phyloP scores from a whole-genome alignment of 2,888 invertebrate species.

The Anagyrus pseudococci region DNA sequence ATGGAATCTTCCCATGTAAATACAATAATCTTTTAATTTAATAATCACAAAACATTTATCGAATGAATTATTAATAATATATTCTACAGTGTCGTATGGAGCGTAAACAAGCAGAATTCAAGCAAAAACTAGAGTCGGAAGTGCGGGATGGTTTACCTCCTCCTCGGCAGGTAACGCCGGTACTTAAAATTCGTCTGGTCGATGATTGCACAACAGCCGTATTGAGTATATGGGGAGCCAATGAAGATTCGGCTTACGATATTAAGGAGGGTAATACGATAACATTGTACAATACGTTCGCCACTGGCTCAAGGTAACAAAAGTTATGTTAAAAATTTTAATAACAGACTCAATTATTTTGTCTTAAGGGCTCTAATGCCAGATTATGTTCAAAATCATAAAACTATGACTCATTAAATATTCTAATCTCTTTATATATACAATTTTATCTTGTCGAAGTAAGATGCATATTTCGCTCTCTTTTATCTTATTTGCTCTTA shows the following conservation, averaged over 20 bases:
- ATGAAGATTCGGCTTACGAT: constrained; percentile 66
- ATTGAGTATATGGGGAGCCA: constrained; percentile 77
- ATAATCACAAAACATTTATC: not conserved
- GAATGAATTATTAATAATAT: constrained; percentile 6
- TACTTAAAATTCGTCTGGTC: constrained; percentile 62
- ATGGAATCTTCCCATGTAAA: constrained; percentile 33
- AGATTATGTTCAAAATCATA: too few relatives aligned
- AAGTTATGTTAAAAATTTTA: constrained; percentile 5
- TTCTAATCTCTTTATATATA: too few relatives aligned
- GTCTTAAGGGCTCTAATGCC: too few relatives aligned
- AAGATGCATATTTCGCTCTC: too few relatives aligned
- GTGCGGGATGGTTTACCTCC: constrained; percentile 50
- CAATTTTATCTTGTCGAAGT: too few relatives aligned
- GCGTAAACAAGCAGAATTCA: constrained; percentile 46
- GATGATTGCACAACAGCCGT: constrained; percentile 61
- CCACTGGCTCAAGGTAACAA: constrained; percentile 64
- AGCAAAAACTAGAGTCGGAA: constrained; percentile 48
- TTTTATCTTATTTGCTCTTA: too few relatives aligned
- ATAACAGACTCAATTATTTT: constrained; percentile 7
- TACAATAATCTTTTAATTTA: not conserved
- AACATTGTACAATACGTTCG: constrained; percentile 67
- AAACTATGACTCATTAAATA: too few relatives aligned
- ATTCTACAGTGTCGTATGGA: constrained; percentile 9
- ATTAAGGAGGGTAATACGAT: constrained; percentile 71
- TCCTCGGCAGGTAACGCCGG: constrained; percentile 59